Evolutionary conservation across 2,888 invertebrate species (phyloP).

Genomic region (Bruchidius siliquastri): DNA sequence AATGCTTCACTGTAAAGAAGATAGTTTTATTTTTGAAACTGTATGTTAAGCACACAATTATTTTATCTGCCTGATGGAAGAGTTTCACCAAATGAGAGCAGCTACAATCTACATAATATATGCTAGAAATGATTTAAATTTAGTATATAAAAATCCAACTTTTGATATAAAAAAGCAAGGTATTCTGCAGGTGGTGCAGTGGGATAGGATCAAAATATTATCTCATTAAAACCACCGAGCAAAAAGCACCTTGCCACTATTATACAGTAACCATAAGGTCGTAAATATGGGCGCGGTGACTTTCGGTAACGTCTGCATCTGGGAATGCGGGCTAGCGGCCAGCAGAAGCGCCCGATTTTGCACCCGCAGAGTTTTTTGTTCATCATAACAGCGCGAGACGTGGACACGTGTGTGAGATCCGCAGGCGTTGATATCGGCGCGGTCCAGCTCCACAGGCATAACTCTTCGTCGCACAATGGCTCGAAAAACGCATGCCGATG

Average conservation of each 20-base stretch:
- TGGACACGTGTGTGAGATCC: conserved; percentile 42
- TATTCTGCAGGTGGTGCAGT: neutral
- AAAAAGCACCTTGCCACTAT: neutral
- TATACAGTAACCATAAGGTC: neutral
- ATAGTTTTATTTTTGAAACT: no score
- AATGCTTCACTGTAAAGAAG: no score
- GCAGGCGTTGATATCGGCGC: conserved; percentile 39
- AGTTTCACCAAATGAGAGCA: no score
- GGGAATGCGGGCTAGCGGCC: neutral
- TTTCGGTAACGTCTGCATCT: neutral
- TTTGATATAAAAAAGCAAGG: neutral
- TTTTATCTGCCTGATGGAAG: no score
- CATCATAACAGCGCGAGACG: conserved; percentile 42
- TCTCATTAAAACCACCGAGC: neutral
- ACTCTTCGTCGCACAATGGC: conserved; percentile 43
- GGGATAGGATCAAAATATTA: neutral
- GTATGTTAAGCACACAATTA: no score
- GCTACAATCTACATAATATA: no score
- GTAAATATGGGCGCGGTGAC: neutral
- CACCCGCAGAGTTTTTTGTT: conserved; percentile 24
- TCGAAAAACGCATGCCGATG: conserved; percentile 43
- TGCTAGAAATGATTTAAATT: no score
- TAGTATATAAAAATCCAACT: no score
- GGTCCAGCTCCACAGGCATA: conserved; percentile 40
- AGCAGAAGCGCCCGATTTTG: neutral